phyloP scores from a whole-genome alignment of 2,888 invertebrate species.

The Clepsis dumicolana region DNA sequence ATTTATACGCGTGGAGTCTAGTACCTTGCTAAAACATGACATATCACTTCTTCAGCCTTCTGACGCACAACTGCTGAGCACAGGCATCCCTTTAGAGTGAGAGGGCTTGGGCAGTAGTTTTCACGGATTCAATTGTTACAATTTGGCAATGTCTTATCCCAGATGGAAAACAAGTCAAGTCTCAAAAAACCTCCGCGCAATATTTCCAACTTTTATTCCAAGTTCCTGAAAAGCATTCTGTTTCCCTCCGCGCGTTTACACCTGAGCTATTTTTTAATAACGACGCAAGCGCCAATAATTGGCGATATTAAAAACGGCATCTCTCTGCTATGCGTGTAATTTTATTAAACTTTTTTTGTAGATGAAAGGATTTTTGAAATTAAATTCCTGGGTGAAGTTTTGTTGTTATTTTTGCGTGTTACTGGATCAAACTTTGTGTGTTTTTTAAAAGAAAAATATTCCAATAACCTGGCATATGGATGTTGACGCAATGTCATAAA shows the following conservation, averaged over 20 bases:
- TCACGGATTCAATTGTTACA: too few relatives aligned
- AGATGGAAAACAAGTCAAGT: conserved; percentile 27
- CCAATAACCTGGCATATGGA: too few relatives aligned
- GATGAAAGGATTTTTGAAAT: conserved; percentile 22
- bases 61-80: too few relatives aligned
- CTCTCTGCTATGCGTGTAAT: conserved; percentile 31
- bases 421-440: too few relatives aligned
- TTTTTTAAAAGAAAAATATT: too few relatives aligned
- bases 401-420: not conserved
- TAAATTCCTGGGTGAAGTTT: not conserved
- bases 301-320: conserved; percentile 43
- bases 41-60: too few relatives aligned
- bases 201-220: too few relatives aligned
- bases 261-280: conserved; percentile 46
- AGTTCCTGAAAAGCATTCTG: not conserved
- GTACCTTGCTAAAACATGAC: not conserved
- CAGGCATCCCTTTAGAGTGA: too few relatives aligned
- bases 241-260: conserved; percentile 32
- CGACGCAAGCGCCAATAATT: conserved; percentile 41
- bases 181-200: not conserved
- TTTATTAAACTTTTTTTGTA: conserved; percentile 33
- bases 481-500: too few relatives aligned
- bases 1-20: not conserved
- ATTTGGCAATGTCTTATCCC: not conserved
- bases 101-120: too few relatives aligned